Conservation (phyloP, 1,140 invertebrate species). For the Drosophila tropicalis region DNA sequence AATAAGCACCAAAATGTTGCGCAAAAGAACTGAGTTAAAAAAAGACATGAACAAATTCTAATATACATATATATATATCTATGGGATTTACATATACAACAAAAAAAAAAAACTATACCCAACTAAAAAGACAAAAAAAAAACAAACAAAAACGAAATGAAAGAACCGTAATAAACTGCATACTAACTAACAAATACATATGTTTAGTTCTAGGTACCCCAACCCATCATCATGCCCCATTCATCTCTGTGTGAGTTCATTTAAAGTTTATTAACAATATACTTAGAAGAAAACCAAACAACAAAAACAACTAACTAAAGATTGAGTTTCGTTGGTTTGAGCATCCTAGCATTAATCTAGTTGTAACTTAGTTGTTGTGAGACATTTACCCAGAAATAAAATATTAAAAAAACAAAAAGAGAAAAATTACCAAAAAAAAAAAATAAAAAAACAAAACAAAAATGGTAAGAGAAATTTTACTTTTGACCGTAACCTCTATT, state of each 20-base stretch:
- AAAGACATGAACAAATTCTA: constrained; percentile 68
- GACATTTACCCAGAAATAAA: constrained; percentile 66
- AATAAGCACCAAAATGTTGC: constrained; percentile 75
- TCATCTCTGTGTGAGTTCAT: not conserved
- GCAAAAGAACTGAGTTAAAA: constrained; percentile 78
- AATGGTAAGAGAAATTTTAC: not conserved
- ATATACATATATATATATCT: constrained; percentile 39
- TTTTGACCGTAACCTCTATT: constrained; percentile 5
- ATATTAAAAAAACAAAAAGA: constrained; percentile 23
- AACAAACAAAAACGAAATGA: constrained; percentile 30
- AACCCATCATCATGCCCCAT: constrained; percentile 21
- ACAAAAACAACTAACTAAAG: not conserved
- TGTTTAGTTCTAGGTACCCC: constrained; percentile 50
- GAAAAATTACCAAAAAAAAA: constrained; percentile 47
- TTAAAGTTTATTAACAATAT: constrained; percentile 13
- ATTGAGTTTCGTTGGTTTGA: constrained; percentile 22
- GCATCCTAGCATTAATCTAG: constrained; percentile 65
- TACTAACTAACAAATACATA: constrained; percentile 18
- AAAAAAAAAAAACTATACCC: constrained; percentile 35
- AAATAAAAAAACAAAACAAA: constrained; percentile 7
- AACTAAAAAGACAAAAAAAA: constrained; percentile 11
- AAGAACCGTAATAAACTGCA: not conserved
- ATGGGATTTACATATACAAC: constrained; percentile 29
- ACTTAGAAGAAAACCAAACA: not conserved
- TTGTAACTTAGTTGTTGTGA: constrained; percentile 76